Conservation (phyloP, 2,797 vertebrate species). For the Amniataba percoides region DNA sequence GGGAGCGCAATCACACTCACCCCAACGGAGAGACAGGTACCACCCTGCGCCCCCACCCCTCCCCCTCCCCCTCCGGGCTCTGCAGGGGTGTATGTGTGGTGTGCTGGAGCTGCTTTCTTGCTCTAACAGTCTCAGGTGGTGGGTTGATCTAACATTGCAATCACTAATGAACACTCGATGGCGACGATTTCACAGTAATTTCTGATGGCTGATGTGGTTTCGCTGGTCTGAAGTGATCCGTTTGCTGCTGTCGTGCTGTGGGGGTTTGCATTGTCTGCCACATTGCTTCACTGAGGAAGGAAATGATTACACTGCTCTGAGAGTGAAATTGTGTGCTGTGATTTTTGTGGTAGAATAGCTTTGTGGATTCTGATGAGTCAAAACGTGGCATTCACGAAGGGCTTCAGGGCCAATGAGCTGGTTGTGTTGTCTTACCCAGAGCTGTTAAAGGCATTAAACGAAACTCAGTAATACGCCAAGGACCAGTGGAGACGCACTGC, state of each 20-base stretch:
- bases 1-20: constrained; percentile 63
- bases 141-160: constrained; percentile 58
- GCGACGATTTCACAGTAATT: constrained; percentile 11
- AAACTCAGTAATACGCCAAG: background rate
- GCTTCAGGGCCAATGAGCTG: constrained; percentile 48
- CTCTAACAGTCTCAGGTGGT: constrained; percentile 73
- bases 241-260: constrained; percentile 33
- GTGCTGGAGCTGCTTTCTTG: constrained; percentile 43
- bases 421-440: constrained; percentile 13
- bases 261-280: constrained; percentile 8
- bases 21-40: constrained; percentile 80
- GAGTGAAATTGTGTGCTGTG: constrained; percentile 35
- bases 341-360: constrained; percentile 35
- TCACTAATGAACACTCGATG: constrained; percentile 40
- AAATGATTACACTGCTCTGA: background rate
- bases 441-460: constrained; percentile 1
- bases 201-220: constrained; percentile 25
- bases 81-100: constrained; percentile 58
- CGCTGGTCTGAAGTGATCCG: constrained; percentile 23
- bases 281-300: constrained; percentile 1
- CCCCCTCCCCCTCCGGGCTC: constrained; percentile 41
- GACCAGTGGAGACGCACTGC: constrained; percentile 50
- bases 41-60: constrained; percentile 54
- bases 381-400: constrained; percentile 48
- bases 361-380: background rate